Conservation (phyloP, 2,797 vertebrate species). For the Vespertilio murinus region DNA sequence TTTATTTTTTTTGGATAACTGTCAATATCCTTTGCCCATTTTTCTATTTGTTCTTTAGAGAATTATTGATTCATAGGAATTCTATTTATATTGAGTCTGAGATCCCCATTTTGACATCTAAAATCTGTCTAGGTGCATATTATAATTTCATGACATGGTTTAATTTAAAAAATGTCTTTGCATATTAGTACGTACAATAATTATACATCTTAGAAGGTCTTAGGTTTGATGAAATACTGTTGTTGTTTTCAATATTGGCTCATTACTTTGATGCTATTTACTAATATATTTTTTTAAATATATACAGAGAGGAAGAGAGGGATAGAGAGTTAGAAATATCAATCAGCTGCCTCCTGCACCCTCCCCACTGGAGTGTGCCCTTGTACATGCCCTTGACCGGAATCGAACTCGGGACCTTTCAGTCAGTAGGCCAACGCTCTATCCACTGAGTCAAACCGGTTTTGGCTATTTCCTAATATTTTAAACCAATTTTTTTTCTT, state of each 20-base stretch:
- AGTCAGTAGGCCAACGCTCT: no score
- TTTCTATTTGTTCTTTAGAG: slow-evolving; percentile 37
- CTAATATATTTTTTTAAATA: slow-evolving; percentile 15
- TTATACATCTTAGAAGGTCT: not conserved
- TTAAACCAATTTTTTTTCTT: not conserved
- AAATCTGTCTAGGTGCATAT: not conserved
- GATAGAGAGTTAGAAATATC: no score
- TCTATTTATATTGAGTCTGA: not conserved
- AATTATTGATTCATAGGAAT: not conserved
- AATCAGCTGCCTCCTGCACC: no score
- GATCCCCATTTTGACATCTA: not conserved
- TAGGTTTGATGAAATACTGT: not conserved
- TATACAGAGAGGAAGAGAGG: no score
- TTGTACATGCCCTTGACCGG: no score
- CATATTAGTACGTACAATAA: not conserved
- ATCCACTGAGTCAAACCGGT: no score
- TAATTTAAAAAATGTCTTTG: not conserved
- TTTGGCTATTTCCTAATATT: not conserved
- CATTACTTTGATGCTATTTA: not conserved
- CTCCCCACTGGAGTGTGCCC: no score
- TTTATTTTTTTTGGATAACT: slow-evolving; percentile 21
- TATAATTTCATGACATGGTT: not conserved
- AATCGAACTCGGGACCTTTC: no score
- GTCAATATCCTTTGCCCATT: not conserved
- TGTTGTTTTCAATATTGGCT: not conserved